A percentile compares a stretch with the other conserved stretches of the same genome.
These are phyloP conservation scores for Setophaga coronata DNA, from an alignment of 2,113 vertebrate genomes.

Conservation along the genomic window DNA sequence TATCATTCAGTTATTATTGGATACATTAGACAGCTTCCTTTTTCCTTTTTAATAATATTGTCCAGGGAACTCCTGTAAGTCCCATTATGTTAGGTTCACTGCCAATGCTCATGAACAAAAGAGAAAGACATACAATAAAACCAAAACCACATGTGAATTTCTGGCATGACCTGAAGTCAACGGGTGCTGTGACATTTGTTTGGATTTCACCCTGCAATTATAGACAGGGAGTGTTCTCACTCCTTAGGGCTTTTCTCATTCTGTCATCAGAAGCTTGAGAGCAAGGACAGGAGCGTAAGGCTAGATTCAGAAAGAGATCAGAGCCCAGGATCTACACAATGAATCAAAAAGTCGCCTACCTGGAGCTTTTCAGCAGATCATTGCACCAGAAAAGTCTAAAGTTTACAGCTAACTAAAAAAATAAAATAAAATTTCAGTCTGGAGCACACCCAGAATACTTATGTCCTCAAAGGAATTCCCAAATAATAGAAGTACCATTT, in stretches of 20 bases:
- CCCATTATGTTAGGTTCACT: slow-evolving; percentile 6
- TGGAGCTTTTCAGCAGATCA: not conserved
- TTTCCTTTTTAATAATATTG: slow-evolving; percentile 23
- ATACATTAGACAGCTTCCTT: slow-evolving; percentile 39
- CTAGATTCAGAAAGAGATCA: not conserved
- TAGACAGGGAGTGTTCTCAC: not conserved
- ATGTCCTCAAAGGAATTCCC: not conserved
- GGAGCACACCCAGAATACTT: not conserved
- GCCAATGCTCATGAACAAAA: slow-evolving; percentile 2
- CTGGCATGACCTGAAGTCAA: not conserved
- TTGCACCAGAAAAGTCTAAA: not conserved
- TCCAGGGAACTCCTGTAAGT: slow-evolving; percentile 29
- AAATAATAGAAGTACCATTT: not conserved
- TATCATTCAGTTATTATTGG: slow-evolving; percentile 38
- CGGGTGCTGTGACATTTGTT: not conserved
- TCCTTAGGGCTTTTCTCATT: not conserved
- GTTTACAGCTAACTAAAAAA: not conserved
- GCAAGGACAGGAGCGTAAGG: not conserved
- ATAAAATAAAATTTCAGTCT: not conserved
- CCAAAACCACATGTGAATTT: slow-evolving; percentile 24
- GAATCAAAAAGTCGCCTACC: not conserved
- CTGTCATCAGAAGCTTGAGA: not conserved
- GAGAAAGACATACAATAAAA: not conserved
- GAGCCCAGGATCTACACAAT: not conserved
- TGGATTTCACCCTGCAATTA: not conserved